These are phyloP conservation scores for Ophion ellenae DNA, from an alignment of 2,888 invertebrate species.

Conservation along the genomic window DNA sequence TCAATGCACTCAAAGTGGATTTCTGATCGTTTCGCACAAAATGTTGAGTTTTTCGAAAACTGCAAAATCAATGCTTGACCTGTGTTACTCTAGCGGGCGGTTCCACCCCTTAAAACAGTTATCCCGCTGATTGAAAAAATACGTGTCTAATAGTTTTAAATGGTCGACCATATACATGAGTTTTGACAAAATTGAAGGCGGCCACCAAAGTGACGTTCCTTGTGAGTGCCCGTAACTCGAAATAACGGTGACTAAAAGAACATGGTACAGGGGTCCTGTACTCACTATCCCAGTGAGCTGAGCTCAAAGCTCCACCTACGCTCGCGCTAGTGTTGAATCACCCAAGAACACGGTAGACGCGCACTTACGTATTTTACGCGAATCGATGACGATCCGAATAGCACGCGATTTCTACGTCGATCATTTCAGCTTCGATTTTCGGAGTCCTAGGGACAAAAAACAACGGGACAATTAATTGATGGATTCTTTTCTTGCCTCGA, in stretches of 20 bases:
- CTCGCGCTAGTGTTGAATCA: neutral
- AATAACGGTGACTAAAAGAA: conserved; percentile 16
- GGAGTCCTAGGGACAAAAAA: conserved; percentile 22
- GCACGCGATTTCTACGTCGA: neutral
- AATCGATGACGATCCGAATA: neutral
- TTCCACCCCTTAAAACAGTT: too few species aligned
- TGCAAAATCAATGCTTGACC: too few species aligned
- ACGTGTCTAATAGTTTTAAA: too few species aligned
- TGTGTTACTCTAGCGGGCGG: too few species aligned
- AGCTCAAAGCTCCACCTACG: neutral
- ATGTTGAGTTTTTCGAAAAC: too few species aligned
- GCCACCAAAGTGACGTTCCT: too few species aligned
- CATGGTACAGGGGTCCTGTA: neutral
- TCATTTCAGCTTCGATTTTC: conserved; percentile 21
- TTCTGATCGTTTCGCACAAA: too few species aligned
- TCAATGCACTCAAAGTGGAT: too few species aligned
- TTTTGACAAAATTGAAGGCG: too few species aligned
- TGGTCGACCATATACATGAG: too few species aligned
- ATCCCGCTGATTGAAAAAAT: too few species aligned
- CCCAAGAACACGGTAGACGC: conserved; percentile 5
- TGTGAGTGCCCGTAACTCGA: neutral
- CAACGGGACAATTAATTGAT: neutral
- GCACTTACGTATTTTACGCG: neutral
- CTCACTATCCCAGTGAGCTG: neutral
- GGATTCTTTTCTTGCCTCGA: neutral